phyloP scores from a whole-genome alignment of 2,888 invertebrate genomes.

The Seladonia tumulorum region DNA sequence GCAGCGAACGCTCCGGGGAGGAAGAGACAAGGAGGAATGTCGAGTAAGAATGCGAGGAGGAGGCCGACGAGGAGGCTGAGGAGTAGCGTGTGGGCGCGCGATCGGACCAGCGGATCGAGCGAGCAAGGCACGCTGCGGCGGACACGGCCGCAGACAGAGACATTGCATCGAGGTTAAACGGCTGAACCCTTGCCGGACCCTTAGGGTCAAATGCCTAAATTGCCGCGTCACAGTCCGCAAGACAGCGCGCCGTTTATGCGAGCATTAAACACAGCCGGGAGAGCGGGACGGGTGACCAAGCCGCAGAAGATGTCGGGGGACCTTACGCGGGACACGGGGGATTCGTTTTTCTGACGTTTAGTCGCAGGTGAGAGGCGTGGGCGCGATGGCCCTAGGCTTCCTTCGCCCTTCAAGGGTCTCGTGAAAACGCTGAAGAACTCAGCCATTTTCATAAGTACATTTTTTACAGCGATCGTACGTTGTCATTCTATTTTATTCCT shows the following conservation, averaged over 20 bases:
- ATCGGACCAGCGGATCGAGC: slow-evolving; percentile 43
- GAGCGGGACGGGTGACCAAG: not conserved
- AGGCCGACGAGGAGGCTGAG: slow-evolving; percentile 20
- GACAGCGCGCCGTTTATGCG: slow-evolving; percentile 75
- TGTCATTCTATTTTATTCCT: no score
- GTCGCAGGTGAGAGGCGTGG: slow-evolving; percentile 61
- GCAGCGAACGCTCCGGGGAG: slow-evolving; percentile 59
- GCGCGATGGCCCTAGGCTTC: slow-evolving; percentile 34
- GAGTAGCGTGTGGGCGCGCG: slow-evolving; percentile 49
- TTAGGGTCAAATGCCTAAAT: slow-evolving; percentile 83
- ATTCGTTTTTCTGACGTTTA: slow-evolving; percentile 25
- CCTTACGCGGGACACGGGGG: slow-evolving; percentile 6
- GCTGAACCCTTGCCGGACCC: slow-evolving; percentile 78
- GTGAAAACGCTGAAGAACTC: not conserved
- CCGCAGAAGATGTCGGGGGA: not conserved
- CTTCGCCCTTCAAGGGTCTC: slow-evolving; percentile 23
- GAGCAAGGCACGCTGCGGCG: slow-evolving; percentile 57
- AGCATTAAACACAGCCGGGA: slow-evolving; percentile 69
- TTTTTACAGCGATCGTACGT: no score
- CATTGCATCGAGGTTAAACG: slow-evolving; percentile 82
- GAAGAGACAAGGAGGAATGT: slow-evolving; percentile 63
- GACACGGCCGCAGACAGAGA: slow-evolving; percentile 76
- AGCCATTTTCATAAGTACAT: not conserved
- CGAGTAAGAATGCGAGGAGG: slow-evolving; percentile 57
- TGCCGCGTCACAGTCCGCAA: slow-evolving; percentile 81